These are phyloP conservation scores for Tryphoninae sp. DNA, from an alignment of 2,888 invertebrate species.

Conservation along the genomic window DNA sequence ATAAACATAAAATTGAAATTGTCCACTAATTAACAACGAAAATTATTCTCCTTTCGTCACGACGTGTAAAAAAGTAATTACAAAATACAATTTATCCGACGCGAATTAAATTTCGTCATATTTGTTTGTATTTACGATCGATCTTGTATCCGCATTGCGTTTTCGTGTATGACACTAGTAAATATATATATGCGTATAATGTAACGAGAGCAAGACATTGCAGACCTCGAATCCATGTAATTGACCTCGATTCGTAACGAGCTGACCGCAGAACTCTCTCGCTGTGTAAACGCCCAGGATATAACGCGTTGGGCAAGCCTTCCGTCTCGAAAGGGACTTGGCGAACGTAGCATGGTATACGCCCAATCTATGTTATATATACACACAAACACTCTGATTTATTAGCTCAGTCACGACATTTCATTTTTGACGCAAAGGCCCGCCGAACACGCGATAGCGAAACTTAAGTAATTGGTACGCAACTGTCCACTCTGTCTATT, in stretches of 20 bases:
- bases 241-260: slow-evolving; percentile 72
- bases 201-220: slow-evolving; percentile 27
- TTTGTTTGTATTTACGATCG: neutral
- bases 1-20: slow-evolving; percentile 24
- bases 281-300: slow-evolving; percentile 4
- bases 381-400: neutral
- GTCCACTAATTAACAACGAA: neutral
- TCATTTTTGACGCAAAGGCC: slow-evolving; percentile 34
- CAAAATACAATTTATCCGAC: neutral
- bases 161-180: slow-evolving; percentile 3
- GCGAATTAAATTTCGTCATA: neutral
- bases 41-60: neutral
- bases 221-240: slow-evolving; percentile 70
- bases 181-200: slow-evolving; percentile 25
- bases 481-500: neutral
- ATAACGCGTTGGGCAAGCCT: slow-evolving; percentile 32
- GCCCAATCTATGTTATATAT: slow-evolving; percentile 30
- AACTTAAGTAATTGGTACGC: slow-evolving; percentile 27
- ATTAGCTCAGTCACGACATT: slow-evolving; percentile 41
- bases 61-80: neutral
- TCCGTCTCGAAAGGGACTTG: slow-evolving; percentile 12
- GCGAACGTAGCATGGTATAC: neutral
- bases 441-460: slow-evolving; percentile 4
- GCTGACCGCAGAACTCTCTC: slow-evolving; percentile 56
- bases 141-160: slow-evolving; percentile 5